Percentiles rank a stretch among this genome's conserved stretches.
phyloP scores from a whole-genome alignment of 2,113 vertebrate species.

The Pithys albifrons region DNA sequence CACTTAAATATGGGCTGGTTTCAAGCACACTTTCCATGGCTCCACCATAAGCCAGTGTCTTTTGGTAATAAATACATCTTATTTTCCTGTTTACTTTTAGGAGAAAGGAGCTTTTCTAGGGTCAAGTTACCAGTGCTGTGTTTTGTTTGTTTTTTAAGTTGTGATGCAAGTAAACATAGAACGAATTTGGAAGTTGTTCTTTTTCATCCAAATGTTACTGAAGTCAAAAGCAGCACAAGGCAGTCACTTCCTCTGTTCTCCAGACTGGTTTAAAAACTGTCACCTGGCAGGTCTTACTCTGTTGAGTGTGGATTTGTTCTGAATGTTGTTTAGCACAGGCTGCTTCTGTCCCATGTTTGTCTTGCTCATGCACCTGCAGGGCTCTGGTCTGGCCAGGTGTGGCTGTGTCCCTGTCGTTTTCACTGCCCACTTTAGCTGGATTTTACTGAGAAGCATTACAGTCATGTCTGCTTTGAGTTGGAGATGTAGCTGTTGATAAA shows the following conservation, averaged over 20 bases:
- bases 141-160: not conserved
- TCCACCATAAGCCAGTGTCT: not conserved
- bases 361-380: not conserved
- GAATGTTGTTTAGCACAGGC: not conserved
- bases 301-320: not conserved
- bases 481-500: not conserved
- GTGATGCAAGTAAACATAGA: not conserved
- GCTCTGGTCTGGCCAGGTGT: not conserved
- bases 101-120: not conserved
- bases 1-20: not conserved
- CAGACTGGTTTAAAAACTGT: not conserved
- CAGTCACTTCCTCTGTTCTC: not conserved
- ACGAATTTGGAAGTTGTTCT: not conserved
- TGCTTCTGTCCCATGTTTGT: not conserved
- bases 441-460: not conserved
- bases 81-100: not conserved
- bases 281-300: not conserved
- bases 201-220: not conserved
- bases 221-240: not conserved
- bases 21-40: rapidly evolving
- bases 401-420: not conserved
- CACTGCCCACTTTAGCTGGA: rapidly evolving
- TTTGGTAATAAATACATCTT: not conserved
- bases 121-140: not conserved
- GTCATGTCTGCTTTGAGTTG: not conserved